Evolutionary conservation across 2,113 vertebrate genomes (phyloP).

Genomic region (Neomonachus schauinslandi): DNA sequence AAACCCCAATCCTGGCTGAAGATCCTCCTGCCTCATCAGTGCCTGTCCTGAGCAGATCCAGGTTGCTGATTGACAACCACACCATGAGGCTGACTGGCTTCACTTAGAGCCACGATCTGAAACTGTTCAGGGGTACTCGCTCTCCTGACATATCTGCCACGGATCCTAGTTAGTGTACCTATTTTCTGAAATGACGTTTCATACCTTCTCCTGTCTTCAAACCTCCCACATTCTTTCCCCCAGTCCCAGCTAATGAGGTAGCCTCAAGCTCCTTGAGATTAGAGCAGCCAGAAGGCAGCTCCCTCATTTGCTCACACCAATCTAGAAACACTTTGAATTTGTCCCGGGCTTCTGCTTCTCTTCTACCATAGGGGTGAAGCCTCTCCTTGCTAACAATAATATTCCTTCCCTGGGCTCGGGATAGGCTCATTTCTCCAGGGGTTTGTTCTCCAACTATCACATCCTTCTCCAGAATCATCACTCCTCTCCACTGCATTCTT

Average conservation of each 20-base stretch:
- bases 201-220: not conserved
- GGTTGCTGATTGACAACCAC: not conserved
- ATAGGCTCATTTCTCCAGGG: not conserved
- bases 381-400: not conserved
- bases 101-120: not conserved
- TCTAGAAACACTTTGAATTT: not conserved
- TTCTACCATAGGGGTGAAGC: not conserved
- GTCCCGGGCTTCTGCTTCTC: not conserved
- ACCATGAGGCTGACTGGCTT: not conserved
- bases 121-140: rapidly evolving
- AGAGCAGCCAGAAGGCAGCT: not conserved
- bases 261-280: not conserved
- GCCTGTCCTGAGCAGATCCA: not conserved
- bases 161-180: not conserved
- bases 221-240: not conserved
- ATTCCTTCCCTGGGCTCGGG: not conserved
- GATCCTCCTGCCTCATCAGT: not conserved
- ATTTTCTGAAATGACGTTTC: not conserved
- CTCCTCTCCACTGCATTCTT: not conserved
- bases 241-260: not conserved
- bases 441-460: not conserved
- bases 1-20: too few species aligned
- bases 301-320: not conserved
- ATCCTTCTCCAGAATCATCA: not conserved
- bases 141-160: not conserved